Evolutionary conservation across 2,888 invertebrate species (phyloP).

Genomic region (Brenthis daphne): DNA sequence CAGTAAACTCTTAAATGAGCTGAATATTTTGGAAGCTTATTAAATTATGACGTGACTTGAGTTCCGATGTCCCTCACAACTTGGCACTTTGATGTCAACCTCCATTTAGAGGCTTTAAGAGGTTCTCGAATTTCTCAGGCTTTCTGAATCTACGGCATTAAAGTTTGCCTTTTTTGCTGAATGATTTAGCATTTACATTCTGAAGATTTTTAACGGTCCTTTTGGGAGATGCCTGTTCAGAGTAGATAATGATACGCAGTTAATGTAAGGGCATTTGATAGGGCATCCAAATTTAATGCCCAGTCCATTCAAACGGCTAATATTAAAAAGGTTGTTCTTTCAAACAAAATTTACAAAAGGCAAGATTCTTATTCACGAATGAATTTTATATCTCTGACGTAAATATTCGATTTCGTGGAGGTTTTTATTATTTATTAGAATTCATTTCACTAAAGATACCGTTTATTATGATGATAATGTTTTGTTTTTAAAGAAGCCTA

Average conservation of each 20-base stretch:
- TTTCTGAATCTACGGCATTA: conserved; percentile 23
- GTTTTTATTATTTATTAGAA: background rate
- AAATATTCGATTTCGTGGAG: background rate
- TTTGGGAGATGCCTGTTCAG: conserved; percentile 21
- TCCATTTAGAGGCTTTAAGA: conserved; percentile 29
- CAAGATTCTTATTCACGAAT: background rate
- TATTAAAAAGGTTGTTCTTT: conserved; percentile 17
- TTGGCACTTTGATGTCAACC: conserved; percentile 30
- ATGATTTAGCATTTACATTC: conserved; percentile 29
- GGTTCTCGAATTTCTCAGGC: conserved; percentile 25
- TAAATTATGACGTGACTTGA: conserved; percentile 36
- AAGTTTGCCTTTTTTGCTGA: conserved; percentile 24
- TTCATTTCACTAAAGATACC: background rate
- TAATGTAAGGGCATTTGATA: conserved; percentile 18
- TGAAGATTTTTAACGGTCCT: conserved; percentile 29
- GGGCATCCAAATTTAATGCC: conserved; percentile 4
- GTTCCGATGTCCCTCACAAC: conserved; percentile 27
- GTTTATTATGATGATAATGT: conserved; percentile 1
- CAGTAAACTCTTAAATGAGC: conserved; percentile 27
- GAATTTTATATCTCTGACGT: conserved; percentile 4
- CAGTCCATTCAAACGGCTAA: conserved; percentile 10
- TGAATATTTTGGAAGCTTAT: conserved; percentile 37
- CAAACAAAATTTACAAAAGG: conserved; percentile 10
- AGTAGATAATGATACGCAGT: conserved; percentile 24
- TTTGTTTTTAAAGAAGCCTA: background rate